A percentile compares a stretch with the other conserved stretches of the same genome.
Conservation (phyloP, 2,888 invertebrate species). For the Pandemis corylana region DNA sequence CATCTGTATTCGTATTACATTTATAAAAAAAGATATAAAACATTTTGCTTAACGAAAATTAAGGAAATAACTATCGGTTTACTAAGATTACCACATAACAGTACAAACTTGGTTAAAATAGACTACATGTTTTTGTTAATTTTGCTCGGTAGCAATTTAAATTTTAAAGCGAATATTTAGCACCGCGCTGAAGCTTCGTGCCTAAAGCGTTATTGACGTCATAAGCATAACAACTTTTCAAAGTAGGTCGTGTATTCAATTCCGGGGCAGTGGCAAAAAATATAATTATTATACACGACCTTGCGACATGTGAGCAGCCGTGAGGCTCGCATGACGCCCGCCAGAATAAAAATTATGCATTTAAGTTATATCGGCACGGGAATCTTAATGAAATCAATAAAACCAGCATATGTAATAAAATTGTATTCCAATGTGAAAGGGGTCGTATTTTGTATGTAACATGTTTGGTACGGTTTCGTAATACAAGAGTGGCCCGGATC, state of each 20-base stretch:
- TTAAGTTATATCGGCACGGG: slow-evolving; percentile 40
- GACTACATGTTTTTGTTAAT: slow-evolving; percentile 19
- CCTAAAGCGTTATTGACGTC: slow-evolving; percentile 69
- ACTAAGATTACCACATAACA: too few relatives aligned
- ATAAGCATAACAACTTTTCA: slow-evolving; percentile 65
- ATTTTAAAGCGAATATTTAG: slow-evolving; percentile 30
- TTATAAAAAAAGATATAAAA: too few relatives aligned
- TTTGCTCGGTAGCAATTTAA: slow-evolving; percentile 16
- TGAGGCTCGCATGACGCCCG: slow-evolving; percentile 49
- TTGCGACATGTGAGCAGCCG: slow-evolving; percentile 65
- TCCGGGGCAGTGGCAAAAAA: slow-evolving; percentile 64
- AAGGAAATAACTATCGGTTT: background rate
- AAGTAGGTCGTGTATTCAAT: slow-evolving; percentile 78
- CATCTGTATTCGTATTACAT: too few relatives aligned
- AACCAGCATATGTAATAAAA: background rate
- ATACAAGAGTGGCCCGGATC: too few relatives aligned
- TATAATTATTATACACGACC: slow-evolving; percentile 60
- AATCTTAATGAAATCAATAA: slow-evolving; percentile 36
- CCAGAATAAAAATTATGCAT: slow-evolving; percentile 54
- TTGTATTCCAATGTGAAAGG: background rate
- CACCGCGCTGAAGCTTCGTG: slow-evolving; percentile 37
- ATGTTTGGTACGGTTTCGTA: too few relatives aligned
- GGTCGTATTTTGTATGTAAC: too few relatives aligned
- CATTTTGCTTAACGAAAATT: background rate
- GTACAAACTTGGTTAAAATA: background rate